phyloP scores from a whole-genome alignment of 2,113 vertebrate species.

The Vulpes lagopus region DNA sequence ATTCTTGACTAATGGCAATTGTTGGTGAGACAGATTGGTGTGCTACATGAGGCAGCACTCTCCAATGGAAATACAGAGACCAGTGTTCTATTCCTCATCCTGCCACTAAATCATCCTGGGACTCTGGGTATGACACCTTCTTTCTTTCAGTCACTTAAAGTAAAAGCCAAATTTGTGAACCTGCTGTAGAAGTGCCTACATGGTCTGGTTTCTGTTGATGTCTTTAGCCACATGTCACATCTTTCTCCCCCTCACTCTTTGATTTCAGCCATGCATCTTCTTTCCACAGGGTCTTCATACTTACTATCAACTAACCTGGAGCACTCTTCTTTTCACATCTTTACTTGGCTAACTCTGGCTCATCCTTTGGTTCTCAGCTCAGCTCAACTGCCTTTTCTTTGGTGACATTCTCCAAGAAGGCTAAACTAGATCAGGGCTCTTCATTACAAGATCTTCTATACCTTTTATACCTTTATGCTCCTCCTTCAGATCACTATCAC shows the following conservation, averaged over 20 bases:
- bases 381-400: neutral
- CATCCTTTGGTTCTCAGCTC: neutral
- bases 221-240: neutral
- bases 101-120: neutral
- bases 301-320: neutral
- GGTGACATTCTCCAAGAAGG: neutral
- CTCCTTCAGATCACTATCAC: neutral
- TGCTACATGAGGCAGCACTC: neutral
- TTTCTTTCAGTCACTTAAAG: neutral
- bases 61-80: constrained; percentile 4
- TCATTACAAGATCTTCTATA: neutral
- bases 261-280: neutral
- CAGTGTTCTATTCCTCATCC: neutral
- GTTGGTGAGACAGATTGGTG: neutral
- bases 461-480: neutral
- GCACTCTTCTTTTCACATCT: neutral
- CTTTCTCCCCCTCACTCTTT: neutral
- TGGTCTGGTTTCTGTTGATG: neutral
- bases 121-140: neutral
- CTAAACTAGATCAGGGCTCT: neutral
- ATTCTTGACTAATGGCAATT: constrained; percentile 13
- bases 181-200: neutral
- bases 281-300: neutral
- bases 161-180: neutral
- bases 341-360: neutral